phyloP scores from a whole-genome alignment of 2,888 invertebrate species.

The Phanerotoma sp. region DNA sequence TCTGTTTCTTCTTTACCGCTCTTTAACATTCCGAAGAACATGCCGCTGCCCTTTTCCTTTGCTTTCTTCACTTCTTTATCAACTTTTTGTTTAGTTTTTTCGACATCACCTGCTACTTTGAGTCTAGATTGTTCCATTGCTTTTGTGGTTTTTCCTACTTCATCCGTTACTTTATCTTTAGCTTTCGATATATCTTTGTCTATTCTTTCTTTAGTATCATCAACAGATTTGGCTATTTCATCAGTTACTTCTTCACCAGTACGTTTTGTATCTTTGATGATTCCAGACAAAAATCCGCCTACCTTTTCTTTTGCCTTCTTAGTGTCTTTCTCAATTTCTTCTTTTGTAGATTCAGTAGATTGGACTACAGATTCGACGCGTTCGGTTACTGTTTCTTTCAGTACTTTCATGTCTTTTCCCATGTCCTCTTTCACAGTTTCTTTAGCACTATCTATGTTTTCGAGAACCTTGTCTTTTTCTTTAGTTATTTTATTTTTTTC shows the following conservation, averaged over 20 bases:
- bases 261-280: conserved; percentile 39
- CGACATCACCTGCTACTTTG: conserved; percentile 39
- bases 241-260: too few species aligned
- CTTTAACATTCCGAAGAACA: conserved; percentile 35
- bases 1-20: conserved; percentile 24
- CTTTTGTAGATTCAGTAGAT: conserved; percentile 18
- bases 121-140: too few species aligned
- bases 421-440: too few species aligned
- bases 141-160: too few species aligned
- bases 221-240: too few species aligned
- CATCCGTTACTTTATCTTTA: too few species aligned
- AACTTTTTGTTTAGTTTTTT: conserved; percentile 26
- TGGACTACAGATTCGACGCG: too few species aligned
- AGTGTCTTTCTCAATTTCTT: conserved; percentile 13
- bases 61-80: conserved; percentile 20
- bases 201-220: conserved; percentile 49
- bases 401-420: too few species aligned
- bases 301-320: conserved; percentile 19
- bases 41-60: conserved; percentile 27
- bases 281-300: conserved; percentile 32
- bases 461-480: conserved; percentile 20
- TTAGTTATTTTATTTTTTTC: too few species aligned
- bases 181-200: too few species aligned
- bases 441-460: too few species aligned
- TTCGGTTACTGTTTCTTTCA: too few species aligned